Base-by-base conservation (phyloP, 2,113 vertebrate genomes). In the Urocolius indicus region DNA sequence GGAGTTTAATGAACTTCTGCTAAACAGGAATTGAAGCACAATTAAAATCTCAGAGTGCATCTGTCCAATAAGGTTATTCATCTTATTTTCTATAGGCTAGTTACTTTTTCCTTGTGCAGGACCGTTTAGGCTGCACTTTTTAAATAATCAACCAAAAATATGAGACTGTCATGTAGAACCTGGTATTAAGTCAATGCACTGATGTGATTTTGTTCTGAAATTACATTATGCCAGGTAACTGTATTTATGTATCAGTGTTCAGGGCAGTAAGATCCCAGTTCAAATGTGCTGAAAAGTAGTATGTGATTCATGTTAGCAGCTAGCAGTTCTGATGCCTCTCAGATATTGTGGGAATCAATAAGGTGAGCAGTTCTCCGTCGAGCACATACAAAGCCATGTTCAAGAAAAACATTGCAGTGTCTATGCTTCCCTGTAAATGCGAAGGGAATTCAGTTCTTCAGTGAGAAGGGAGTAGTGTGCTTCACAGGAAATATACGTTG, bases 1-100 rank as follows among this genome's bases (percentile, higher is more conserved):
- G 94, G 82, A 96, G 87, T 96, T 96, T 96, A 96, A 96, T 97
- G 96, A 95, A 96, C 94, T 96, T 96, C 79, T 91, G 58, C 95
- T 97, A 93, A 97, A 95, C 61, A 96, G 90, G 84, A 97, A 65
- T 75, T 92, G 92, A 93, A 84, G 72, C 83, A 91, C 89, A 95
- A 96, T 96, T 94, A 92, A 94, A 89, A 95, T 88, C 75, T 93
- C 52, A 34, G 62, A 81, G 46, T 79, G 21, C 58, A 84, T 94
- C 76, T 94, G 87, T 91, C 85, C 94, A 89, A 16, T 81, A 82
- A 95, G 29, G 38, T 92, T 95, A 59, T 95, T 96, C 46, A 85
- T 93, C 73, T 74, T 92, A 54, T 88, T 94, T 95, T 95, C 90
- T 77, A 26, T 91, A 80, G 67, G 46, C 78, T 94, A 68, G 69